These are phyloP conservation scores for Spilosoma lubricipeda DNA, from an alignment of 2,888 invertebrate genomes.

Conservation along the genomic window DNA sequence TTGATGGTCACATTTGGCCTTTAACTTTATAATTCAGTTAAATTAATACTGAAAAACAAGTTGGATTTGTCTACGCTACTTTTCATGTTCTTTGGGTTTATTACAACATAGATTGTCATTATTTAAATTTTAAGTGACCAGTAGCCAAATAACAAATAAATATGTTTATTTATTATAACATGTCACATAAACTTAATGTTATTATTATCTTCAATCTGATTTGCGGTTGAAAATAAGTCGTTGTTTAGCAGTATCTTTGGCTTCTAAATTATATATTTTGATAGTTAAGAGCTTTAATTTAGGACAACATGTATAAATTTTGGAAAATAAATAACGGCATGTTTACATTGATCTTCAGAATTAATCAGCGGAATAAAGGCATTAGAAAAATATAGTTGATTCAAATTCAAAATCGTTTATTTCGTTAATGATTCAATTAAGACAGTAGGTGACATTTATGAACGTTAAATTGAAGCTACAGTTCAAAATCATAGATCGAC, in stretches of 20 bases:
- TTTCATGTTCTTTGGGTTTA: not conserved
- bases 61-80: not conserved
- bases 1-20: not conserved
- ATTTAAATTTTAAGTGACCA: not conserved
- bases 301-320: not conserved
- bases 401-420: too few species aligned
- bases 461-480: too few species aligned
- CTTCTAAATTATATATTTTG: not conserved
- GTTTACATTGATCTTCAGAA: not conserved
- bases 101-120: not conserved
- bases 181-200: not conserved
- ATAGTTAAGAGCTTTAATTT: not conserved
- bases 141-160: conserved; percentile 2
- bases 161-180: not conserved
- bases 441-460: too few species aligned
- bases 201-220: conserved; percentile 7
- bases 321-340: not conserved
- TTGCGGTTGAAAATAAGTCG: conserved; percentile 1
- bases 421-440: too few species aligned
- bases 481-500: too few species aligned
- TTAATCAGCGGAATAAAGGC: not conserved
- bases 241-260: not conserved
- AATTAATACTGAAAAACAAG: not conserved
- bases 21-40: not conserved
- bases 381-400: not conserved